These are phyloP conservation scores for Daboia siamensis DNA, from an alignment of 2,113 vertebrate species.

Conservation along the genomic window DNA sequence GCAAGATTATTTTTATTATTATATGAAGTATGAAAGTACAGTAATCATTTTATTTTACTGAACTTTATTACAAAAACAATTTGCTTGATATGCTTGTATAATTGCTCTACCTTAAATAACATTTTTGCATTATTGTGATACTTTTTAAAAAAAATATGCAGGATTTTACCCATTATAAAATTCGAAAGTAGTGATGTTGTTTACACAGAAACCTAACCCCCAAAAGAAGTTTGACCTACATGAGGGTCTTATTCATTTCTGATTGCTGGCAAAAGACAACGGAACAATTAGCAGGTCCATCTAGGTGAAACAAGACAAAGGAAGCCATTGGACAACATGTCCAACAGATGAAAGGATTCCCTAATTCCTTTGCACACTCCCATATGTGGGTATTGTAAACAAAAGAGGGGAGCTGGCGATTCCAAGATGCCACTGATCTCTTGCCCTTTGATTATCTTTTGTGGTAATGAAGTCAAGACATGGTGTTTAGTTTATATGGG, in stretches of 20 bases:
- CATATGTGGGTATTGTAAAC: slow-evolving; percentile 41
- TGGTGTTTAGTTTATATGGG: slow-evolving; percentile 59
- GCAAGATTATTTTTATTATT: too few species aligned
- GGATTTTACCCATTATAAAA: neutral
- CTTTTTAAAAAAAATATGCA: neutral
- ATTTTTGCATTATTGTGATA: neutral
- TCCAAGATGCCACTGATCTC: slow-evolving; percentile 47
- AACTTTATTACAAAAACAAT: neutral
- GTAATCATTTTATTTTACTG: neutral
- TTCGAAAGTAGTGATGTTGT: neutral
- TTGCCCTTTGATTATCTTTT: slow-evolving; percentile 58
- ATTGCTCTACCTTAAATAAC: neutral
- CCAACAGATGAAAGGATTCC: slow-evolving; percentile 45
- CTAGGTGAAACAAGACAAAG: neutral
- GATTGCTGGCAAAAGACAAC: neutral
- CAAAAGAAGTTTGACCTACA: neutral
- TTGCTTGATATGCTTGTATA: neutral
- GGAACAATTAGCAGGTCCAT: slow-evolving; percentile 7
- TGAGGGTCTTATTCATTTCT: slow-evolving; percentile 19
- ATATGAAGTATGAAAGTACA: too few species aligned
- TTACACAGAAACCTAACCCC: neutral
- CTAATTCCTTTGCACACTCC: slow-evolving; percentile 11
- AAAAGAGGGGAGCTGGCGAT: slow-evolving; percentile 43
- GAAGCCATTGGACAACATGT: slow-evolving; percentile 28
- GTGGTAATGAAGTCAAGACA: slow-evolving; percentile 60